Base-by-base conservation (phyloP, 2,797 vertebrate species). In the Enteromius afrohamiltoni region DNA sequence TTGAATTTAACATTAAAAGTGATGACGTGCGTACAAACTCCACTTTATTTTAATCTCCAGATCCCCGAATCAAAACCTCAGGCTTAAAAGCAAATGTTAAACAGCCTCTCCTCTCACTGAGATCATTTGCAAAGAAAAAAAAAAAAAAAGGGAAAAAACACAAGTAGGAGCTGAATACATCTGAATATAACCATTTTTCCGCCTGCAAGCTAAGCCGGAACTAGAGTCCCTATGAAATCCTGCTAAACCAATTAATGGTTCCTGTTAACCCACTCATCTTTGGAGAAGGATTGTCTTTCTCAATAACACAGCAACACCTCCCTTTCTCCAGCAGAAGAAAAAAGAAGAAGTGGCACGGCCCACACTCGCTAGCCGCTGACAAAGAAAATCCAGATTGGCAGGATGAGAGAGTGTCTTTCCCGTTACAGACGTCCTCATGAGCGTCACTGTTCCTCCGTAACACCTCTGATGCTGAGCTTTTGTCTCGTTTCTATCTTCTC, bases 171-270 rank as follows among this genome's bases (percentile, higher is more conserved):
- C 86, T 91, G 87, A 92, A 92, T 88, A 49, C 74, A 86, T 90
- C 79, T 89, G 67, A 88, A 92, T 87, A 81, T 80, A 84, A 87
- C 85, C 84, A 78, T 91, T 90, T 88, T 91, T 92, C 85, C 87
- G 85, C 89, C 90, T 91, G 34, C 84, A 86, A 91, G 92, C 90
- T 86, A 92, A 93, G 90, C 89, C 86, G 81, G 86, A 93, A 92
- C 91, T 88, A 84, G 87, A 89, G 89, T 92, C 89, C 89, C 90
- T 92, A 88, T 82, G 91, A 89, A 88, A 93, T 94, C 89, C 92
- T 82, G 87, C 90, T 93, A 94, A 95, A 94, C 91, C 92, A 94
- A 94, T 94, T 93, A 95, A 94, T 93, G 92, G 89, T 91, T 93
- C 91, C 90, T 90, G 91, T 92, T 94, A 94, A 92, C 93, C 92